These are phyloP conservation scores for Onychomys leucogaster DNA, from an alignment of 2,797 vertebrate genomes.

Conservation along the genomic window DNA sequence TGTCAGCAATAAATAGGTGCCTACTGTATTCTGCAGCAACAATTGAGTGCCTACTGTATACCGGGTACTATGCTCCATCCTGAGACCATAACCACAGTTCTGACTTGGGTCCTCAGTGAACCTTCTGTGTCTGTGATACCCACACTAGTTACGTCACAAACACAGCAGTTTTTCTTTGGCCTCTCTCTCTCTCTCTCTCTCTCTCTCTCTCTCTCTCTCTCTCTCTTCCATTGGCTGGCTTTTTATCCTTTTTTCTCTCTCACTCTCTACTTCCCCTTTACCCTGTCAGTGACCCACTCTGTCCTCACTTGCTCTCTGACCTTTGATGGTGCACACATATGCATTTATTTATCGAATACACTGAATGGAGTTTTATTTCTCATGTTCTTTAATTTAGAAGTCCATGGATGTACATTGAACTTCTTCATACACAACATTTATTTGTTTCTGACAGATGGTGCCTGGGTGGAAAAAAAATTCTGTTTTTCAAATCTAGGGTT, in stretches of 20 bases:
- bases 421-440: not conserved
- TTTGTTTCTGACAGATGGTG: not conserved
- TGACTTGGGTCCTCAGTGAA: not conserved
- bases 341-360: too few relatives aligned
- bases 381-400: not conserved
- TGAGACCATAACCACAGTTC: not conserved
- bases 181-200: not conserved
- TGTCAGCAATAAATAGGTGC: not conserved
- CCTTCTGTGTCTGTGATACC: not conserved
- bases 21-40: not conserved
- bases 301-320: not conserved
- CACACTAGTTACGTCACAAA: not conserved
- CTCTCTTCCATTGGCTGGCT: too few relatives aligned
- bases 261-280: too few relatives aligned
- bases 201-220: too few relatives aligned
- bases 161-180: accelerated
- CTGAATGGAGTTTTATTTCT: accelerated
- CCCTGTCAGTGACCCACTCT: accelerated
- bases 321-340: accelerated
- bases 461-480: not conserved
- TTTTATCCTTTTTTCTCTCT: not conserved
- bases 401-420: accelerated
- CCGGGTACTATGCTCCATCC: not conserved
- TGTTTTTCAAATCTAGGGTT: not conserved
- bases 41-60: not conserved